These are phyloP conservation scores for Plebejus anna DNA, from an alignment of 2,888 invertebrate genomes.

Conservation along the genomic window DNA sequence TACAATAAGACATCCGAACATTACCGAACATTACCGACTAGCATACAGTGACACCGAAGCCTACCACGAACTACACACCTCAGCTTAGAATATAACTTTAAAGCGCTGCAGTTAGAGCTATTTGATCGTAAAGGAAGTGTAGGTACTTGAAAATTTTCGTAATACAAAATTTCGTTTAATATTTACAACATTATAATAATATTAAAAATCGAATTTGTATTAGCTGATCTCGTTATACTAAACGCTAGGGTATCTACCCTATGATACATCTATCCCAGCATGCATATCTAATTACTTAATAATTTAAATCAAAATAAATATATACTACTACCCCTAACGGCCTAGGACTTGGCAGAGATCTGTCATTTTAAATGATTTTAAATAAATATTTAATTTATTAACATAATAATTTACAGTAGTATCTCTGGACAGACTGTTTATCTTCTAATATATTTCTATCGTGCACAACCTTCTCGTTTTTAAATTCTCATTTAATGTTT, in stretches of 20 bases:
- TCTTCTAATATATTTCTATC: slow-evolving; percentile 65
- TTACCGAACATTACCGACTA: slow-evolving; percentile 59
- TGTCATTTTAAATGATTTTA: slow-evolving; percentile 29
- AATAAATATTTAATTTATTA: slow-evolving; percentile 30
- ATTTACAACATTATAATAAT: slow-evolving; percentile 75
- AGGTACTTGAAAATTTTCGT: slow-evolving; percentile 67
- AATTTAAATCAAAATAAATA: slow-evolving; percentile 35
- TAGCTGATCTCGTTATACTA: slow-evolving; percentile 51
- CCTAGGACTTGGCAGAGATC: slow-evolving; percentile 24
- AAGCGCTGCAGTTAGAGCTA: slow-evolving; percentile 67
- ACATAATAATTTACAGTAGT: slow-evolving; percentile 35
- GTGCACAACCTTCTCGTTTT: slow-evolving; percentile 75
- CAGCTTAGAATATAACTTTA: slow-evolving; percentile 67
- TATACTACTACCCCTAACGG: slow-evolving; percentile 23
- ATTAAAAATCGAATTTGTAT: slow-evolving; percentile 39
- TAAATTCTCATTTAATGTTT: slow-evolving; percentile 26
- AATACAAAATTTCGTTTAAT: slow-evolving; percentile 77
- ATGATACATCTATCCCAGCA: slow-evolving; percentile 65
- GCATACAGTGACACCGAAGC: slow-evolving; percentile 74
- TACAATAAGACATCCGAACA: slow-evolving; percentile 73
- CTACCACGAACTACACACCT: slow-evolving; percentile 77
- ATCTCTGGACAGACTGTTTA: slow-evolving; percentile 70
- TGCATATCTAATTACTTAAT: slow-evolving; percentile 52
- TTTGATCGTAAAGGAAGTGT: slow-evolving; percentile 73
- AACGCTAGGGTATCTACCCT: slow-evolving; percentile 61